Conservation (phyloP, 2,797 vertebrate species). For the Oceanodroma leucorhoa region DNA sequence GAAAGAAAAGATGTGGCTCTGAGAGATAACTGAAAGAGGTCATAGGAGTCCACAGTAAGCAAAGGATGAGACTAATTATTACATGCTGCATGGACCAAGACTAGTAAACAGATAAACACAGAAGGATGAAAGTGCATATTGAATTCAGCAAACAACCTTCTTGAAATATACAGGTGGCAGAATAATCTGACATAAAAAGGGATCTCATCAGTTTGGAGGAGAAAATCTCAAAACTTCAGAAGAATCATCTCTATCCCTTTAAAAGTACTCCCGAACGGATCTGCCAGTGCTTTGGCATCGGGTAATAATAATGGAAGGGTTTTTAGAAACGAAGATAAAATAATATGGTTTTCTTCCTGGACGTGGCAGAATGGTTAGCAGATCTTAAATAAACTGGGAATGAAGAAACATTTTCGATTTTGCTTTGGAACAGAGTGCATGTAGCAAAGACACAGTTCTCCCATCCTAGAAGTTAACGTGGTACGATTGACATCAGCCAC, state of each 20-base stretch:
- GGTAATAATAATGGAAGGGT: neutral
- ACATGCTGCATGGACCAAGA: neutral
- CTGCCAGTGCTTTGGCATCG: neutral
- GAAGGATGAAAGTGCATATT: neutral
- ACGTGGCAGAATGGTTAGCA: rapidly evolving
- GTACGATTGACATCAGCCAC: rapidly evolving
- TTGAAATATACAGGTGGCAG: neutral
- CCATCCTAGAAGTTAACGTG: rapidly evolving
- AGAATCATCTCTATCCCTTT: neutral
- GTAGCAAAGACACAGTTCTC: neutral
- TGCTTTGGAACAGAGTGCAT: rapidly evolving
- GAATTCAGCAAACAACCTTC: neutral
- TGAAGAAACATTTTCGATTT: neutral
- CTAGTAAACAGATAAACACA: neutral
- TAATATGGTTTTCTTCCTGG: neutral
- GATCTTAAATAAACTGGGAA: neutral
- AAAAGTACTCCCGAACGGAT: neutral
- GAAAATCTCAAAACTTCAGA: neutral
- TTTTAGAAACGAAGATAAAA: neutral
- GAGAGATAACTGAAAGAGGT: neutral
- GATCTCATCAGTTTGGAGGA: neutral
- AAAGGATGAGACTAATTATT: neutral
- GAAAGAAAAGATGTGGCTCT: neutral
- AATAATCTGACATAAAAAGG: too few relatives aligned
- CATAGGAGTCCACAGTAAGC: neutral